Evolutionary conservation across 2,113 vertebrate species (phyloP), one percentile per base, ranked within the genome.

Genomic region (Hydrolagus affinis): DNA sequence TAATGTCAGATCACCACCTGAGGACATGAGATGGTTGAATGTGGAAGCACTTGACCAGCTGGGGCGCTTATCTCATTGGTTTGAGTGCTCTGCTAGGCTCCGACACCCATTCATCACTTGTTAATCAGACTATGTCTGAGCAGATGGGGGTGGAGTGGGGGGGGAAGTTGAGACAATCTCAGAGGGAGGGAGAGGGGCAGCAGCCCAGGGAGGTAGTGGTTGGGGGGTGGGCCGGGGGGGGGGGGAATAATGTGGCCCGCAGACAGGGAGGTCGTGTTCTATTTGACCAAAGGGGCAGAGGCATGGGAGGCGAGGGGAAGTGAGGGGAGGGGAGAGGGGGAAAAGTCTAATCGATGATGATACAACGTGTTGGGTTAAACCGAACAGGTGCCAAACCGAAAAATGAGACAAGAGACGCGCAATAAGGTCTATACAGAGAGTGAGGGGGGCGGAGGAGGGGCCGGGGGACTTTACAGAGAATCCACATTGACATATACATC

Each of bases 381-480:
- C 25, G 62, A 83, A 83, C 78, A 83, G 78, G 77, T 83, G 77
- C 77, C 25, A 57, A 14, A 83, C 77, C 62, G 59, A 83, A 62
- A 66, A 62, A 21, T 23, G 59, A 66, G 66, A 83, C n/a, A n/a
- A n/a, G n/a, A n/a, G n/a, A n/a, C n/a, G n/a, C n/a, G n/a, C n/a
- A n/a, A n/a, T n/a, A n/a, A n/a, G n/a, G n/a, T n/a, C n/a, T n/a
- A n/a, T n/a, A n/a, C n/a, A n/a, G n/a, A n/a, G n/a, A n/a, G n/a
- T n/a, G n/a, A n/a, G n/a, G n/a, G n/a, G n/a, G n/a, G n/a, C n/a
- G n/a, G n/a, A n/a, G n/a, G n/a, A n/a, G n/a, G n/a, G n/a, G n/a
- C n/a, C n/a, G n/a, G n/a, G n/a, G n/a, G n/a, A n/a, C n/a, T n/a
- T n/a, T n/a, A n/a, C n/a, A n/a, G n/a, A n/a, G n/a, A n/a, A n/a